Conservation (phyloP, 2,888 invertebrate species). For the Heliconius ismenius region DNA sequence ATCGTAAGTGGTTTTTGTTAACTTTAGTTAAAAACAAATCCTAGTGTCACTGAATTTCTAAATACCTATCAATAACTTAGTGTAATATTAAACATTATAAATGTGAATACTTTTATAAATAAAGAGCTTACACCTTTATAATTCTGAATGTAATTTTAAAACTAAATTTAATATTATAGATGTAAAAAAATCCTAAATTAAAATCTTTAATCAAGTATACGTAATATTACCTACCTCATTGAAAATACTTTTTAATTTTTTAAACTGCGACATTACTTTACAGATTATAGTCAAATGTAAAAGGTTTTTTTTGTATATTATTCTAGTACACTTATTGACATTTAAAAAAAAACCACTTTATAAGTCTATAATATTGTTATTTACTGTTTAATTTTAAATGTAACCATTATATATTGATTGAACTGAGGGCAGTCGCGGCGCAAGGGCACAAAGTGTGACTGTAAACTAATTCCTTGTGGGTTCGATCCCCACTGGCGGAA, state of each 20-base stretch:
- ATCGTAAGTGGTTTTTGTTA: not conserved
- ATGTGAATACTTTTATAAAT: conserved; percentile 5
- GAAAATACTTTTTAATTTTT: conserved; percentile 13
- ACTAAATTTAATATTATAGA: not conserved
- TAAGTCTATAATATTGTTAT: not conserved
- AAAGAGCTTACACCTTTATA: conserved; percentile 26
- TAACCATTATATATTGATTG: not conserved
- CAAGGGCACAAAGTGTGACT: too few relatives aligned
- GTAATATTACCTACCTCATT: conserved; percentile 33
- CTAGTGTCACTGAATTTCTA: not conserved
- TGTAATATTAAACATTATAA: not conserved
- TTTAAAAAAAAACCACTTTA: not conserved
- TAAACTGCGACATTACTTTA: not conserved
- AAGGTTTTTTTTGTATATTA: not conserved
- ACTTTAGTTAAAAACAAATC: not conserved
- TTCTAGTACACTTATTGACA: not conserved
- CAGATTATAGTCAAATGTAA: not conserved
- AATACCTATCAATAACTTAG: not conserved
- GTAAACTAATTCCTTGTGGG: too few relatives aligned
- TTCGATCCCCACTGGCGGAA: too few relatives aligned
- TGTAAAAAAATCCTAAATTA: conserved; percentile 16
- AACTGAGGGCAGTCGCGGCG: too few relatives aligned
- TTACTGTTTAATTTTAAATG: not conserved
- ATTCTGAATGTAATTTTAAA: conserved; percentile 12
- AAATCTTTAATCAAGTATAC: conserved; percentile 12